A percentile compares a stretch with the other conserved stretches of the same genome.
These are phyloP conservation scores for Caenorhabditis doughertyi DNA, from an alignment of 2,888 invertebrate genomes.

Conservation along the genomic window DNA sequence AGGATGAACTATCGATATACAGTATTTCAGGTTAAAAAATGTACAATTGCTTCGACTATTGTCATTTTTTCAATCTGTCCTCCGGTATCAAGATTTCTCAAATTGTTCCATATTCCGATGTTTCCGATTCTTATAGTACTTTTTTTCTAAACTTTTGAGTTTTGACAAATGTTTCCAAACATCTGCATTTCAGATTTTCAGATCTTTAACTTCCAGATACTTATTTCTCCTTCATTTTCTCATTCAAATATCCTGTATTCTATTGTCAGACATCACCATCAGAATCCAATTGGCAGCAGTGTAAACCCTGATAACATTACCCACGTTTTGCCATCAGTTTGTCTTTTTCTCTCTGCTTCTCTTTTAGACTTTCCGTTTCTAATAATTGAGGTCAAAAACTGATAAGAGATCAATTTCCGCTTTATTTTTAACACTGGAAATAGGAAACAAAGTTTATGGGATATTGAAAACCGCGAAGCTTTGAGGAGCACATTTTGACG, in stretches of 20 bases:
- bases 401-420: slow-evolving; percentile 12
- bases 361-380: background rate
- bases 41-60: no score
- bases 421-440: slow-evolving; percentile 8
- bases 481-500: no score
- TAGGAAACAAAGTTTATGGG: background rate
- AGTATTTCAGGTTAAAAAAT: no score
- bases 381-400: slow-evolving; percentile 40
- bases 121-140: no score
- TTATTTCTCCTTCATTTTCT: background rate
- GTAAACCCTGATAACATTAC: slow-evolving; percentile 12
- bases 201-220: no score
- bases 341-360: background rate
- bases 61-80: no score
- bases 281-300: background rate
- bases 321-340: slow-evolving; percentile 15
- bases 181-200: no score
- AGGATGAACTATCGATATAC: no score
- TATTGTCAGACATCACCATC: slow-evolving; percentile 17
- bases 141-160: no score
- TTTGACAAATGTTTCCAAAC: no score
- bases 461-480: background rate
- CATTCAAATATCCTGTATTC: background rate
- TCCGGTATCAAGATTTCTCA: no score
- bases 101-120: no score